Evolutionary conservation across 92 coral and sea anemone species (phyloP), one percentile per base, ranked within the genome.

Genomic region (Montipora capitata): DNA sequence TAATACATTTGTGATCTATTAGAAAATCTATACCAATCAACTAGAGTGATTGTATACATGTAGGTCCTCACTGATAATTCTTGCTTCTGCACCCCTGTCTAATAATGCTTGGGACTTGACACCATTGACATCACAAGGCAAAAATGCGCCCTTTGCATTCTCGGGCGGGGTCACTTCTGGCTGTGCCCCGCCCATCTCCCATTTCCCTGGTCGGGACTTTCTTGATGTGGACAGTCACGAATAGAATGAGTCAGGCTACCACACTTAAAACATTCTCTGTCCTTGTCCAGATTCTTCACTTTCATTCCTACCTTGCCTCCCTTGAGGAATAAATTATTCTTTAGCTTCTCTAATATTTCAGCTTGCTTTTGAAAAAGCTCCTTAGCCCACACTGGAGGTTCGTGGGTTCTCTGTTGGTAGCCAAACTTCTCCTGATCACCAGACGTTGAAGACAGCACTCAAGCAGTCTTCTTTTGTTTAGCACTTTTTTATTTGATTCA

Each of bases 71-170:
- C 84, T 64, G 52, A 79, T 79, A 35, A 79, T 41, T 12, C 61
- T 79, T 20, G 49, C 84, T 64, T 79, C 56, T 41, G 74, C 84
- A 2, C 74, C 84, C 54, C 68, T 44, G 63, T 76, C 89, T 68
- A 27, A 27, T 27, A 27, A 1, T 27, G 35, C 35, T 76, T 85
- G 82, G 57, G 20, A 71, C 11, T 41, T 10, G 15, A 71, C 74
- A 85, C 77, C 76, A 76, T 85, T 85, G 11, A 82, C 35, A 10
- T 27, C 8, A 38, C 87, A 82, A 2, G 15, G 10, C 40, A 82
- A 40, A 52, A 70, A 82, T 9, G 78, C 87, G 12, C 67, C 67
- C 15, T 68, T 13, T 7, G 56, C 43, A 11, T n/a, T 49, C 66
- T 27, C 58, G 77, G 77, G 86, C 68, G 66, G 76, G 77, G 66